Evolutionary conservation across 2,888 invertebrate species (phyloP), one percentile per base, ranked within the genome.

Genomic region (Empis livida): DNA sequence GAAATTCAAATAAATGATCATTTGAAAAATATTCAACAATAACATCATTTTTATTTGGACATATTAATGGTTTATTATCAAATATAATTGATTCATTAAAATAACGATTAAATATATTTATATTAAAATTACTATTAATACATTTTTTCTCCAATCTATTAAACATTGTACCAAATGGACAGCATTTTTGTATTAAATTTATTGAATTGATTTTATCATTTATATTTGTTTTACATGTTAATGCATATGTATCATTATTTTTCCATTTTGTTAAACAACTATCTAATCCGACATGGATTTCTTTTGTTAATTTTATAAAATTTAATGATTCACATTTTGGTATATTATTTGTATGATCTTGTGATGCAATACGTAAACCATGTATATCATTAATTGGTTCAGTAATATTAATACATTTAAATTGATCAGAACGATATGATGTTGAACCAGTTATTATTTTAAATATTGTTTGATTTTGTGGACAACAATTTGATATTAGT

Each of bases 121-220:
- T 57, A 41, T 57, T 55, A n/a, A 51, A 44, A 30, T 55, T 23
- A 20, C 38, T 46, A 44, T 49, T 53, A 13, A 49, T 40, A 48
- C 67, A 67, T 42, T 53, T 57, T 32, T 54, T 55, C 14, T 52
- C 35, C 8, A 48, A 47, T 1, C 53, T 42, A 42, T 59, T 57
- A 49, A 63, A 68, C 2, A 57, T 53, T 50, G 60, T 59, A 15
- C 60, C 59, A 30, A 53, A 52, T 14, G 62, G 61, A 49, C 68
- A 68, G 45, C 68, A 68, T 50, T 67, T 67, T 41, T 60, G 58
- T 40, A 66, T 56, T 44, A 60, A 50, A 44, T 57, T 56, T 40
- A 65, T 49, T 44, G 48, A 50, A 47, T 56, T 53, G 14, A 55
- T 16, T 1, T 40, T 9, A 11, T 54, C 52, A 43, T 56, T 40